Evolutionary conservation across 2,113 vertebrate species (phyloP), one percentile per base, ranked within the genome.

Genomic region (Xenopus borealis): DNA sequence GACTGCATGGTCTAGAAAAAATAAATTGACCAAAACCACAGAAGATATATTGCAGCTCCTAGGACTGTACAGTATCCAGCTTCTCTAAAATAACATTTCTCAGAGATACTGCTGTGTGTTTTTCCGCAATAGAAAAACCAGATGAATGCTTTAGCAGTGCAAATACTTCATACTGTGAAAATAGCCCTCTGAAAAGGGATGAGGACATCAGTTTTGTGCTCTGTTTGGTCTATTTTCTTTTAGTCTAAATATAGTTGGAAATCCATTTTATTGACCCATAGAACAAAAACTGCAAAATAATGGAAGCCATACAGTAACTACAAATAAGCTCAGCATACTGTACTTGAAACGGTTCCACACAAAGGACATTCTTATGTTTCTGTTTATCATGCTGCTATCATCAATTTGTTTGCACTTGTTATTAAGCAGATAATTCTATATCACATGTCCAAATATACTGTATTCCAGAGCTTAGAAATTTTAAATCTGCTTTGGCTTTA

Each of bases 111-210:
- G 7, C 52, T 33, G 12, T 59, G 14, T 67, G 64, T 67, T 75
- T 68, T 68, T 75, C 72, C 72, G 67, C 55, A 59, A 68, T 52
- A 52, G 7, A 13, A 67, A 64, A 62, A 30, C 9, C 20, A 40
- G 55, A 74, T 50, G 67, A 75, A 58, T 20, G 65, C n/a, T 67
- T 75, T 62, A 50, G n/a, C 53, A 75, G 72, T 57, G 8, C 44
- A 63, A 7, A 65, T 75, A 61, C 55, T 27, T 68, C 64, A 75
- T 45, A 27, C 11, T 67, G 44, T 50, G 58, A 74, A 59, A 61
- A 58, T 67, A 12, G 17, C 14, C 33, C 14, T 20, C 6, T 50
- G 20, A 72, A 62, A 72, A 27, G 69, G 69, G 69, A 40, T 72
- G 59, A 62, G 18, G 30, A 19, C 20, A 10, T 30, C 7, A 47